Evolutionary conservation across 1,140 invertebrate species (phyloP), one percentile per base, ranked within the genome.

Genomic region (Pentalonia nigronervosa): DNA sequence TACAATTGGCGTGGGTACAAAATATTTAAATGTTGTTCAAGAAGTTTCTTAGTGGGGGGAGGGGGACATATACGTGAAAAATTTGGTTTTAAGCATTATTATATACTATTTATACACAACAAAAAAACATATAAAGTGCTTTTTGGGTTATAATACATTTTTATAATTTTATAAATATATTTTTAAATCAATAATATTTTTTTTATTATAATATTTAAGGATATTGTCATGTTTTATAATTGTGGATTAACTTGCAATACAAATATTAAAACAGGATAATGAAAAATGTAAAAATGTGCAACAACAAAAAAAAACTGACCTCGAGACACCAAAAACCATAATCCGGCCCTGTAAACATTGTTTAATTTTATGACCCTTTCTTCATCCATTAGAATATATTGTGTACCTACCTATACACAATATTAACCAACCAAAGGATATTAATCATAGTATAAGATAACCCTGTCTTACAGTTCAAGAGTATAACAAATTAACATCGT

Each of bases 381-480:
- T 11, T n/a, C 30, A 76, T 76, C n/a, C 60, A 76, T 76, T 76
- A 76, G 3, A 76, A 76, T 76, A 76, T 76, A n/a, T 17, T n/a
- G 21, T 20, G 50, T 23, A 53, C 50, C n/a, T n/a, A n/a, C 60
- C 6, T n/a, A 67, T 67, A n/a, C 6, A 76, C n/a, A n/a, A n/a
- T 7, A n/a, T 76, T 76, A 17, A 76, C n/a, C 3, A 76, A 76
- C n/a, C 3, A 76, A 76, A 76, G n/a, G 30, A n/a, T 76, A 34
- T n/a, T 76, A n/a, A 76, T 76, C n/a, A 76, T 76, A 76, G 30
- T n/a, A n/a, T 76, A 76, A 76, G n/a, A 76, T 76, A 76, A n/a
- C n/a, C 60, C 14, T 76, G n/a, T 76, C n/a, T 76, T 76, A 76
- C 14, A 76, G 60, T 76, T 76, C n/a, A 76, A 76, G n/a, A 17